Evolutionary conservation across 2,888 invertebrate species (phyloP), one percentile per base, ranked within the genome.

Genomic region (Ischnus inquisitorius): DNA sequence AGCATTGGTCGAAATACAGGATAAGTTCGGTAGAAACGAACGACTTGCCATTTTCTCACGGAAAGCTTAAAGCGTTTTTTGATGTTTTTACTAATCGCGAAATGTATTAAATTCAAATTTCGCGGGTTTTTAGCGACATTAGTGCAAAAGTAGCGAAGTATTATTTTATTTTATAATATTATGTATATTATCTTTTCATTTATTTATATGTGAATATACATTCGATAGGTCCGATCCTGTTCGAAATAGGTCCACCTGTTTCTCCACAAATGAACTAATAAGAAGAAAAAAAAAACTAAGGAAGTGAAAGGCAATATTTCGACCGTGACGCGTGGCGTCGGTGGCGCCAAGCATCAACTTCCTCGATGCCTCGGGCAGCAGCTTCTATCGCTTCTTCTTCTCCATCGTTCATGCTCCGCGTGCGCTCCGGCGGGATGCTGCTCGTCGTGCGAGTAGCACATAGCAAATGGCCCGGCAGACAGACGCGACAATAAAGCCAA

Each of bases 401-500:
- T 54, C 64, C 54, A 34, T 75, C 64, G 48, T 64, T n/a, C 79
- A 62, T 72, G 19, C 65, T 41, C 64, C 51, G 39, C 16, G 34
- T 54, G 34, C 8, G 2, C 16, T 69, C 34, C 25, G 60, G n/a
- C 54, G 72, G 39, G 57, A 6, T 16, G 48, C 25, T 48, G 69
- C 39, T 51, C 34, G 46, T 68, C 25, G n/a, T 46, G 62, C 51
- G 81, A 34, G 81, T 54, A 57, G 57, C 83, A 75, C 54, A 82
- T 68, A 62, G 77, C 79, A 80, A 86, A 86, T 85, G 82, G 83
- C 80, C 76, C 85, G 88, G 78, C 88, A 85, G 85, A 85, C 84
- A 81, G 89, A 88, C 88, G 90, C 88, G 88, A 90, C 89, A 91
- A 92, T 91, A 90, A 90, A 90, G 91, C 92, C 92, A 92, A 91